Conservation (phyloP, 1,140 invertebrate species). For the Meloidogyne chitwoodi region DNA sequence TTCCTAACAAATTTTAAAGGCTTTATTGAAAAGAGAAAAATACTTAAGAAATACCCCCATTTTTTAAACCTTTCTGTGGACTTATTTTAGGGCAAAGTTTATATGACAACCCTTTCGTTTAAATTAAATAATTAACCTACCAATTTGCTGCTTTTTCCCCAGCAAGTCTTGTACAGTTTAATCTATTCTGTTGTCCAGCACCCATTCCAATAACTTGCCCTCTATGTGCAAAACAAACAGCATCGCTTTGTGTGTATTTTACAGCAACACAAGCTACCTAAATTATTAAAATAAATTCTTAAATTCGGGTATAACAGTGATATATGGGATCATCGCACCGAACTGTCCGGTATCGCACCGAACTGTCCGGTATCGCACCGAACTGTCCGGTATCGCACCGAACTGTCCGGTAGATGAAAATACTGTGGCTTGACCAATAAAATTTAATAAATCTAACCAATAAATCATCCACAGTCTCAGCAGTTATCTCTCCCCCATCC, state of each 20-base stretch:
- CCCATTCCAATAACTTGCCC: slow-evolving; percentile 94
- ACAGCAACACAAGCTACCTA: slow-evolving; percentile 91
- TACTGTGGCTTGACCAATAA: background rate
- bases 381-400: no score
- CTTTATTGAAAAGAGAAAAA: no score
- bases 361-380: no score
- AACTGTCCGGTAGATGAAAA: no score
- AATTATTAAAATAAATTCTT: slow-evolving; percentile 64
- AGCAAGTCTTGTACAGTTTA: slow-evolving; percentile 91
- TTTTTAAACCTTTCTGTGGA: no score
- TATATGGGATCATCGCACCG: no score
- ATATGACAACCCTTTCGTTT: background rate
- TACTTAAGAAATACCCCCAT: no score
- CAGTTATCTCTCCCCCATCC: slow-evolving; percentile 6
- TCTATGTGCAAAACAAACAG: slow-evolving; percentile 83
- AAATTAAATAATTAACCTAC: slow-evolving; percentile 62
- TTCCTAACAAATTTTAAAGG: no score
- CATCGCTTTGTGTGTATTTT: slow-evolving; percentile 97
- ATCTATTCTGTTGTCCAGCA: slow-evolving; percentile 92
- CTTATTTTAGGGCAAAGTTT: no score
- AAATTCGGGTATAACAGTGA: no score
- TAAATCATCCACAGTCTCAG: slow-evolving; percentile 12
- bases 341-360: background rate
- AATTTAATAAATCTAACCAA: background rate
- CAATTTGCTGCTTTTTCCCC: slow-evolving; percentile 96